These are phyloP conservation scores for Oncorhynchus tshawytscha DNA, from an alignment of 2,113 vertebrate species.

Conservation along the genomic window DNA sequence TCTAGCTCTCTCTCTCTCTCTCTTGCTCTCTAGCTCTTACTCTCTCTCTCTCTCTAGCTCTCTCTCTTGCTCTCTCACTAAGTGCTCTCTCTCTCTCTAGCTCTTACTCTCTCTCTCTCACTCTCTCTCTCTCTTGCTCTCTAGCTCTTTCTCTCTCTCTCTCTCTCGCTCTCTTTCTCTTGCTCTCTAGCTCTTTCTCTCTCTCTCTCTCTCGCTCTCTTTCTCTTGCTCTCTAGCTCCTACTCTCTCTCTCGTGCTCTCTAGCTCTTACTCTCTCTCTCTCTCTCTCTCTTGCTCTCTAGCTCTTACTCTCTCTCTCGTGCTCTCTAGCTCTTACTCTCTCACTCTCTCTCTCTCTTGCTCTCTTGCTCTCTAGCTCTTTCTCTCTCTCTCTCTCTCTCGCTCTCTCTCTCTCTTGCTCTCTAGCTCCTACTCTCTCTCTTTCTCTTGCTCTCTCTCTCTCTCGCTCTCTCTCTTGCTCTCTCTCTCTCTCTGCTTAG, in stretches of 20 bases:
- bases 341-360: too few relatives aligned
- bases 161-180: neutral
- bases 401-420: too few relatives aligned
- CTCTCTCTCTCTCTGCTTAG: constrained; percentile 61
- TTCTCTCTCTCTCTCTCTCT: too few relatives aligned
- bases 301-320: too few relatives aligned
- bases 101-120: neutral
- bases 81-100: neutral
- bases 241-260: too few relatives aligned
- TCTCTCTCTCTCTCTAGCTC: neutral
- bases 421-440: too few relatives aligned
- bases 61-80: too few relatives aligned
- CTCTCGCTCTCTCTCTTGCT: constrained; percentile 38
- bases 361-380: too few relatives aligned
- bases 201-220: too few relatives aligned
- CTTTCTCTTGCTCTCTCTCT: neutral
- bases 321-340: too few relatives aligned
- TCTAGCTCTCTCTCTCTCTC: neutral
- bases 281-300: neutral
- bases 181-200: neutral
- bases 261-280: neutral
- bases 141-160: too few relatives aligned
- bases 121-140: neutral
- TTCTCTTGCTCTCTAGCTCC: neutral
- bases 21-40: neutral